These are phyloP conservation scores for Dicerorhinus sumatrensis DNA, from an alignment of 2,113 vertebrate genomes.

Conservation along the genomic window DNA sequence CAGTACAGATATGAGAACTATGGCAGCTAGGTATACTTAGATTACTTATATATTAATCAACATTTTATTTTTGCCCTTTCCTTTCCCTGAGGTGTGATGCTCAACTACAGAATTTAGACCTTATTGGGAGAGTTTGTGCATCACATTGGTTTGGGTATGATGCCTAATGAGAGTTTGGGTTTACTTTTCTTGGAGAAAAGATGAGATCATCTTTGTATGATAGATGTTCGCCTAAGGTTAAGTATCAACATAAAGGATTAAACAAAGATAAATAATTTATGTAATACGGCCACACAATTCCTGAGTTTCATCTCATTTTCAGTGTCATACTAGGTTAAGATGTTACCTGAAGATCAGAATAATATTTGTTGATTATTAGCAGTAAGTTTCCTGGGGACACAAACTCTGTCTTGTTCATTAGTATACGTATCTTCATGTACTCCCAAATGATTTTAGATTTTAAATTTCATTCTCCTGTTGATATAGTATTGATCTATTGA, in stretches of 20 bases:
- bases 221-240: neutral
- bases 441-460: neutral
- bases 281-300: neutral
- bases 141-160: neutral
- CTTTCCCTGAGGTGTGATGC: accelerated
- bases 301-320: neutral
- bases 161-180: neutral
- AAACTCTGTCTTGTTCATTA: neutral
- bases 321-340: neutral
- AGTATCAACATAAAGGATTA: neutral
- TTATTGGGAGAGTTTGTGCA: neutral
- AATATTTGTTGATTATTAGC: neutral
- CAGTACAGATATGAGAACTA: neutral
- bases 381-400: neutral
- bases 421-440: neutral
- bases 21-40: neutral
- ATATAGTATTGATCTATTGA: neutral
- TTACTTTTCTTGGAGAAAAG: neutral
- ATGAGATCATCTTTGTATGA: neutral
- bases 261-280: neutral
- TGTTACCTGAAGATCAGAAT: neutral
- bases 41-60: neutral
- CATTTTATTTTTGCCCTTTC: neutral
- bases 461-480: neutral
- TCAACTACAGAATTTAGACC: neutral